A percentile compares a stretch with the other conserved stretches of the same genome.
Conservation (phyloP, 2,888 invertebrate species). For the Dascillus cervinus region DNA sequence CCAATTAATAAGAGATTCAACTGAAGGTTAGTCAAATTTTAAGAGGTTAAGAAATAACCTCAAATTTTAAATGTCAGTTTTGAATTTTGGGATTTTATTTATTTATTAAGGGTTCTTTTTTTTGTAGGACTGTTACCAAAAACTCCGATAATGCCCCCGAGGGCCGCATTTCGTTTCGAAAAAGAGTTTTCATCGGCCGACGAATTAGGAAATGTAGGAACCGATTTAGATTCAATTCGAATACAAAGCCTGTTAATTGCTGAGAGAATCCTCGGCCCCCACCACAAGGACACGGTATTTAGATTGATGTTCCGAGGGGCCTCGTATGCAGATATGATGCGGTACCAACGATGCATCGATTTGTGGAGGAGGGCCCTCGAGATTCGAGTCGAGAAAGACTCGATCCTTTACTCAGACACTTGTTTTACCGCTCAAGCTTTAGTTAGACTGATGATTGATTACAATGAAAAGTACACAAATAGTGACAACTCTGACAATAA, state of each 20-base stretch:
- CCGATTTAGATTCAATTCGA: slow-evolving; percentile 78
- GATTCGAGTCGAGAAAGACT: slow-evolving; percentile 70
- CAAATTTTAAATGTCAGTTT: background rate
- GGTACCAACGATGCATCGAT: slow-evolving; percentile 78
- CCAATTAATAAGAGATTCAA: slow-evolving; percentile 52
- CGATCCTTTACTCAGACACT: slow-evolving; percentile 70
- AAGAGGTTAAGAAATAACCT: no score
- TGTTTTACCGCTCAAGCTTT: slow-evolving; percentile 82
- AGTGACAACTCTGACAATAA: slow-evolving; percentile 44
- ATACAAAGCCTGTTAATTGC: slow-evolving; percentile 83
- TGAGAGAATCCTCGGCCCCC: slow-evolving; percentile 76
- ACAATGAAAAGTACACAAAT: slow-evolving; percentile 52
- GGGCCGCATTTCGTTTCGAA: slow-evolving; percentile 57
- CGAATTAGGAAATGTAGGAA: slow-evolving; percentile 65
- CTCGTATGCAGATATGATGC: slow-evolving; percentile 62
- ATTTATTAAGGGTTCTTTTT: background rate
- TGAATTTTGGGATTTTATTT: background rate
- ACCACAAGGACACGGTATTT: slow-evolving; percentile 83
- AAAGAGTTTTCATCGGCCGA: slow-evolving; percentile 65
- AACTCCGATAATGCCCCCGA: slow-evolving; percentile 47
- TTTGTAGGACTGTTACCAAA: slow-evolving; percentile 40
- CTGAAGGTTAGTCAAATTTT: slow-evolving; percentile 21
- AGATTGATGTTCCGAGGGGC: slow-evolving; percentile 53
- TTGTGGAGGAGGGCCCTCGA: slow-evolving; percentile 79
- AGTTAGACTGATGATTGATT: slow-evolving; percentile 73